phyloP scores from a whole-genome alignment of 92 coral and sea anemone genomes.

The Zoanthus sansibaricus region DNA sequence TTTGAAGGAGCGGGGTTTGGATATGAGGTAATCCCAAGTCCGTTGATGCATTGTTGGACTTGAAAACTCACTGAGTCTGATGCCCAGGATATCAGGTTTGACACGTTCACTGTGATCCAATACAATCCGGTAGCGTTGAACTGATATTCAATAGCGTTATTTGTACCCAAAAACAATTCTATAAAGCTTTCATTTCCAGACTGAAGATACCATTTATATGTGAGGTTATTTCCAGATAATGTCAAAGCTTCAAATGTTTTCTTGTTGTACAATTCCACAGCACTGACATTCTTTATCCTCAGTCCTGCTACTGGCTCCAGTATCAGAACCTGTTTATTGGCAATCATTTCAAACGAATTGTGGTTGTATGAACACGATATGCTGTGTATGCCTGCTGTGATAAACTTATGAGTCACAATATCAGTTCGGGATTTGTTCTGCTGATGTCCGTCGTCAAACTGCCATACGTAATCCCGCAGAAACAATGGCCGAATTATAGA shows the following conservation, averaged over 20 bases:
- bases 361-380: constrained; percentile 56
- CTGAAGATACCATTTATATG: constrained; percentile 73
- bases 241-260: constrained; percentile 67
- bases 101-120: constrained; percentile 71
- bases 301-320: constrained; percentile 77
- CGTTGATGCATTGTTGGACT: constrained; percentile 77
- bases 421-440: constrained; percentile 24
- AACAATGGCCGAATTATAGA: background rate
- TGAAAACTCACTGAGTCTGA: constrained; percentile 58
- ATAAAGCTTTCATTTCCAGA: constrained; percentile 32
- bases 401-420: constrained; percentile 62
- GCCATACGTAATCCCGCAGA: constrained; percentile 59
- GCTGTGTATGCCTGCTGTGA: constrained; percentile 60
- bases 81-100: constrained; percentile 75
- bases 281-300: constrained; percentile 66
- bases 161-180: constrained; percentile 52
- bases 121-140: constrained; percentile 71
- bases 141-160: constrained; percentile 53
- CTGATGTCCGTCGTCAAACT: constrained; percentile 76
- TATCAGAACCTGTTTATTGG: constrained; percentile 57
- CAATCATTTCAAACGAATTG: constrained; percentile 15
- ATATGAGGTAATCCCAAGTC: constrained; percentile 69
- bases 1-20: constrained; percentile 91
- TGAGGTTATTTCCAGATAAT: constrained; percentile 81
- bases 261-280: constrained; percentile 69